A percentile compares a stretch with the other conserved stretches of the same genome.
These are phyloP conservation scores for Acromyrmex echinatior DNA, from an alignment of 1,140 invertebrate species.

Conservation along the genomic window DNA sequence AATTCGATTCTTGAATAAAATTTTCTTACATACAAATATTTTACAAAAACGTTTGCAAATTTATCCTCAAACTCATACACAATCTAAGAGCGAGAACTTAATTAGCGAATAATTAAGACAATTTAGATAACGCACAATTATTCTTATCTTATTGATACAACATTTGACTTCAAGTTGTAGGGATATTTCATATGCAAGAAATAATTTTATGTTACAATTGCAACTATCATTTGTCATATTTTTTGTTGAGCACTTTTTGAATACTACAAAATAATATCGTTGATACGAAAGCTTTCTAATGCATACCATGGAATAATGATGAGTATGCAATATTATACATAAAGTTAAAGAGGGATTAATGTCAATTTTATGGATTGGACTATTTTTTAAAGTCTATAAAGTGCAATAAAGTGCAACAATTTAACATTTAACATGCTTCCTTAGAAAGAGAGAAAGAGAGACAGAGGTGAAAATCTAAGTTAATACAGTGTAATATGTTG, in stretches of 20 bases:
- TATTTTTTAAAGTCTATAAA: slow-evolving; percentile 47
- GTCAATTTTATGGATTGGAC: slow-evolving; percentile 25
- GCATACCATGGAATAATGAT: slow-evolving; percentile 20
- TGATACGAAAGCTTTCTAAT: slow-evolving; percentile 51
- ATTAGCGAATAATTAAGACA: slow-evolving; percentile 10
- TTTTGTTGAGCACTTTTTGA: slow-evolving; percentile 47
- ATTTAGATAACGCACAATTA: not conserved
- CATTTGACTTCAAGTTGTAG: not conserved
- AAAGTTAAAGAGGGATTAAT: slow-evolving; percentile 59
- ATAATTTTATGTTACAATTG: slow-evolving; percentile 19
- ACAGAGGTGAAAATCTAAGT: slow-evolving; percentile 40
- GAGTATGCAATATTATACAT: slow-evolving; percentile 27
- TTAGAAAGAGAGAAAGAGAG: slow-evolving; percentile 40
- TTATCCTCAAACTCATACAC: not conserved
- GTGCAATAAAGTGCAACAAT: slow-evolving; percentile 57
- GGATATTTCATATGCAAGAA: slow-evolving; percentile 11
- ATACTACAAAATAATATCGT: slow-evolving; percentile 53
- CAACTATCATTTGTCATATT: slow-evolving; percentile 31
- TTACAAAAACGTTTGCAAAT: slow-evolving; percentile 20
- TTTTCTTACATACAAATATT: not conserved
- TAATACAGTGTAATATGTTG: slow-evolving; percentile 47
- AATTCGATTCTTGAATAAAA: not conserved
- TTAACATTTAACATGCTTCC: slow-evolving; percentile 69
- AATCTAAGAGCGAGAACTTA: slow-evolving; percentile 19
- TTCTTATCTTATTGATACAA: slow-evolving; percentile 23